phyloP scores from a whole-genome alignment of 1,140 invertebrate species.

The Hetaerina americana region DNA sequence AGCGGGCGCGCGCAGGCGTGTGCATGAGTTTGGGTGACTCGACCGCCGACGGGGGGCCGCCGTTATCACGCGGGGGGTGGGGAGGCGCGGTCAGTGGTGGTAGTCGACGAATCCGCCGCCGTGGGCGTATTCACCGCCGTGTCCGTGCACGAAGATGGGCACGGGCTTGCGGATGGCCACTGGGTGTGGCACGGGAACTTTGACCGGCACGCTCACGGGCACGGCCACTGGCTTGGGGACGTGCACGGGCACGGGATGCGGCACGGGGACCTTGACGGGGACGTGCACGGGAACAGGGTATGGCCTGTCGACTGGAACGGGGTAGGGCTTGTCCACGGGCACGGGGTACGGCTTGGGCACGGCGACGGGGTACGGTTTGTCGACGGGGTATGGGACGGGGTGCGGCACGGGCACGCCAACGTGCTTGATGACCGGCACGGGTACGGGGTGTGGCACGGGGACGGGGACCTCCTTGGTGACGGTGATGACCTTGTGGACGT shows the following conservation, averaged over 20 bases:
- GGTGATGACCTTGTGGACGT: not conserved
- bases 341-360: not conserved
- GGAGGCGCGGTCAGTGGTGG: too few relatives aligned
- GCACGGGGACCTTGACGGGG: constrained; percentile 7
- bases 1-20: too few relatives aligned
- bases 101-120: not conserved
- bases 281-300: constrained; percentile 11
- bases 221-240: constrained; percentile 5
- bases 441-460: not conserved
- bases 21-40: too few relatives aligned
- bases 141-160: not conserved
- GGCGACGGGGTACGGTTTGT: not conserved
- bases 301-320: constrained; percentile 10
- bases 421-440: not conserved
- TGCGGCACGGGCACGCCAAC: not conserved
- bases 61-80: too few relatives aligned
- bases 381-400: not conserved
- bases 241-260: constrained; percentile 6
- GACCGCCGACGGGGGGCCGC: too few relatives aligned
- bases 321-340: constrained; percentile 9
- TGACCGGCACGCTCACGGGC: not conserved
- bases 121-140: not conserved
- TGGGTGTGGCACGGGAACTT: not conserved
- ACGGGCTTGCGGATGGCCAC: not conserved
- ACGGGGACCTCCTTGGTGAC: not conserved